Percentiles rank a stretch among this genome's conserved stretches.
These are phyloP conservation scores for Volucella inanis DNA, from an alignment of 2,888 invertebrate genomes.

Conservation along the genomic window DNA sequence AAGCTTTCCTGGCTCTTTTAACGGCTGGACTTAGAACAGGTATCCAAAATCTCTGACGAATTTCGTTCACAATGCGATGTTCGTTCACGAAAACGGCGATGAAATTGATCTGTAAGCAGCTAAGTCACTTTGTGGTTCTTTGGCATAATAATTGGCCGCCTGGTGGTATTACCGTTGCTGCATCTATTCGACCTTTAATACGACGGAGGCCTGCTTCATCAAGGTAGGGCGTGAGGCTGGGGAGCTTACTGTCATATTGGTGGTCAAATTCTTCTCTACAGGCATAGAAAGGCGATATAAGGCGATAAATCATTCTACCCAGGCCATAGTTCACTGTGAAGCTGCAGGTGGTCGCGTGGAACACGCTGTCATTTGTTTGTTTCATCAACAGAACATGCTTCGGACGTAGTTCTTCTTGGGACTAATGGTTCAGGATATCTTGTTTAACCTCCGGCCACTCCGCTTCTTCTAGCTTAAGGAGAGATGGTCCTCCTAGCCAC, in stretches of 20 bases:
- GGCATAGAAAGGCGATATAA: neutral
- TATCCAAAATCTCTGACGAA: constrained; percentile 38
- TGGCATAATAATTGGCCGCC: too few relatives aligned
- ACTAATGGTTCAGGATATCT: constrained; percentile 4
- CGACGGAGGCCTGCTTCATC: too few relatives aligned
- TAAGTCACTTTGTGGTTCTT: too few relatives aligned
- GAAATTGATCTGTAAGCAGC: too few relatives aligned
- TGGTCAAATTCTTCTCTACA: neutral
- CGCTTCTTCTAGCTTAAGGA: constrained; percentile 4
- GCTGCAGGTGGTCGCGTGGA: constrained; percentile 2
- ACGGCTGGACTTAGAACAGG: too few relatives aligned
- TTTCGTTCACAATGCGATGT: constrained; percentile 42
- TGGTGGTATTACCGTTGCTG: too few relatives aligned
- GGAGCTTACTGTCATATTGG: too few relatives aligned
- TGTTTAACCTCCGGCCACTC: constrained; percentile 28
- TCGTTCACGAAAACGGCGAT: too few relatives aligned
- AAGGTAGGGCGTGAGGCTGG: too few relatives aligned
- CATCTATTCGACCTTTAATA: too few relatives aligned
- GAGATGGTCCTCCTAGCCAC: constrained; percentile 31
- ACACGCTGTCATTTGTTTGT: neutral
- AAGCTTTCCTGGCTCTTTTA: neutral
- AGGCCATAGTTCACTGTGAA: constrained; percentile 23
- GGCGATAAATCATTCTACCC: constrained; percentile 28
- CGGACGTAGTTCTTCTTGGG: constrained; percentile 14
- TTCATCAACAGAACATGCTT: neutral